Conservation (phyloP, 2,113 vertebrate genomes). For the Dendropsophus ebraccatus region DNA sequence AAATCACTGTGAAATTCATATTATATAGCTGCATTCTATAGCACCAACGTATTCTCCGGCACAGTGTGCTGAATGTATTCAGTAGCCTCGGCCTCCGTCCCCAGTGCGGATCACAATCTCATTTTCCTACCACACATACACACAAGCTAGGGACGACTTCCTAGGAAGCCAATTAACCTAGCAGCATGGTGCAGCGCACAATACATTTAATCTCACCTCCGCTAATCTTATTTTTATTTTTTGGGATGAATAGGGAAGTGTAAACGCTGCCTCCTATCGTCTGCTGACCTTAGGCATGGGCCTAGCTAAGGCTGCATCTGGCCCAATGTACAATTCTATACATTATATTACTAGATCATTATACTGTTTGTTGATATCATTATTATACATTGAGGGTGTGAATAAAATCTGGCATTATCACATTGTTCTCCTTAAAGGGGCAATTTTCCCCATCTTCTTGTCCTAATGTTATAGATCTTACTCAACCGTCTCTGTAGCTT, state of each 20-base stretch:
- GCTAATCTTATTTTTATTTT: background rate
- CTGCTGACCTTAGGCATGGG: conserved; percentile 12
- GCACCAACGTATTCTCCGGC: background rate
- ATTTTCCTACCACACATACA: background rate
- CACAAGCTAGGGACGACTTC: conserved; percentile 3
- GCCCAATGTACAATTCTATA: background rate
- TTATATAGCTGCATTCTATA: background rate
- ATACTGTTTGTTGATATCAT: background rate
- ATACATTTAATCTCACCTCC: conserved; percentile 4
- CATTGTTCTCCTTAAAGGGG: no score
- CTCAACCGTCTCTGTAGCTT: background rate
- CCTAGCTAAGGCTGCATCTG: background rate
- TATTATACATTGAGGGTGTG: background rate
- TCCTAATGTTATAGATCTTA: no score
- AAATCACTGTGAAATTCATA: background rate
- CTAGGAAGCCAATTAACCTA: conserved; percentile 21
- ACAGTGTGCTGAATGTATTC: background rate
- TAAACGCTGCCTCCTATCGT: background rate
- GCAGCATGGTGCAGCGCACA: conserved; percentile 3
- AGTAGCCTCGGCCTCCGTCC: background rate
- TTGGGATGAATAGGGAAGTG: background rate
- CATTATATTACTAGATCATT: background rate
- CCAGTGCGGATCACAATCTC: conserved; percentile 7
- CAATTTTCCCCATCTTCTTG: no score
- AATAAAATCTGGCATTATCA: no score